Evolutionary conservation across 2,888 invertebrate genomes (phyloP).

Genomic region (Tachystola acroxantha): DNA sequence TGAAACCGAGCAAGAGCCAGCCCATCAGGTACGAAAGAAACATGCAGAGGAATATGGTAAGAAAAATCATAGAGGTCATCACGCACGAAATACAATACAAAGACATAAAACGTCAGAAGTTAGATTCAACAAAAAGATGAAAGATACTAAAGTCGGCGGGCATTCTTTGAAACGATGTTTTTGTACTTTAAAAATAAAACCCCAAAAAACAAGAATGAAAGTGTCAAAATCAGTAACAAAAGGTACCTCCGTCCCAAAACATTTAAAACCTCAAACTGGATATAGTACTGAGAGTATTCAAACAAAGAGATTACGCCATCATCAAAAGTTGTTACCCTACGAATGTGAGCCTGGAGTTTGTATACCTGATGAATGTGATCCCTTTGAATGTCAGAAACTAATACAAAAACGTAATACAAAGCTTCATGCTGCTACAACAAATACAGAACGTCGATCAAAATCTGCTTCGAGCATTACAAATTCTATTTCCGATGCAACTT

Average conservation of each 20-base stretch:
- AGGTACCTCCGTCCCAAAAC: not conserved
- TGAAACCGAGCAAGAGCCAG: not conserved
- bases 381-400: constrained; percentile 13
- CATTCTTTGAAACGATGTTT: constrained; percentile 31
- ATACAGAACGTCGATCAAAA: constrained; percentile 2
- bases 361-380: constrained; percentile 3
- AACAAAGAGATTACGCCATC: not conserved
- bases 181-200: constrained; percentile 28
- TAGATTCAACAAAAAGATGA: constrained; percentile 10
- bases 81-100: not conserved
- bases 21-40: constrained; percentile 1
- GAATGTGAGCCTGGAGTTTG: constrained; percentile 1
- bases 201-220: constrained; percentile 7
- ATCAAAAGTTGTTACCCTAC: not conserved
- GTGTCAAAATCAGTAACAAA: not conserved
- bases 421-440: not conserved
- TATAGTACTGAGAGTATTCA: not conserved
- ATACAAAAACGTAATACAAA: constrained; percentile 8
- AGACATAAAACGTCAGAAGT: not conserved
- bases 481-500: not conserved
- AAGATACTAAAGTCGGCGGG: constrained; percentile 14
- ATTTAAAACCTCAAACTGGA: not conserved
- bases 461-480: constrained; percentile 7
- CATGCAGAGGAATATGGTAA: not conserved
- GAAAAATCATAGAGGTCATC: not conserved